Percentiles rank a stretch among this genome's conserved stretches.
phyloP scores from a whole-genome alignment of 2,888 invertebrate genomes.

The Hypomecis punctinalis region DNA sequence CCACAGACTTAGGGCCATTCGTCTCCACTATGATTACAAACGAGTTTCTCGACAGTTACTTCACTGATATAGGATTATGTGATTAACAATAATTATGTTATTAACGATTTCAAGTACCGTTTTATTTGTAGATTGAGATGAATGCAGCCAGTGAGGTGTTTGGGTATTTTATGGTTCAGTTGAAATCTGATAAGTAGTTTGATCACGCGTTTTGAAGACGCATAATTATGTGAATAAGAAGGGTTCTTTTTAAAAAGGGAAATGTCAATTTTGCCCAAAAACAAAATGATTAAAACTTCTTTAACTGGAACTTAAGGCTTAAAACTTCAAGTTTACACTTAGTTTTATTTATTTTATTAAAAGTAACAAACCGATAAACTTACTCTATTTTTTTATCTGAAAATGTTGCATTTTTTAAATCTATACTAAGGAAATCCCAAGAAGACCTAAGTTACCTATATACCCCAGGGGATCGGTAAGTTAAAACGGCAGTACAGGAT shows the following conservation, averaged over 20 bases:
- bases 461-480: neutral
- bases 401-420: too few species aligned
- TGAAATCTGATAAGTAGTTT: neutral
- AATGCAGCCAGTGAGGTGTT: neutral
- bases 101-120: conserved; percentile 34
- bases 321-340: too few species aligned
- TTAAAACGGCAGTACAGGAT: neutral
- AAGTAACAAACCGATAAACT: too few species aligned
- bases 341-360: too few species aligned
- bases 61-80: conserved; percentile 38
- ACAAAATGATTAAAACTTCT: too few species aligned
- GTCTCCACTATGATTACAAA: conserved; percentile 20
- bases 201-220: neutral
- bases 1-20: neutral
- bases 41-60: conserved; percentile 39
- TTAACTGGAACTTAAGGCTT: too few species aligned
- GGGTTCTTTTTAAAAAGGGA: too few species aligned
- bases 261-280: too few species aligned
- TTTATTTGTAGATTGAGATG: conserved; percentile 30
- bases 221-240: neutral
- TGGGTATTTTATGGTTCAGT: neutral
- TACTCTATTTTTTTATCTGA: too few species aligned
- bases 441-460: neutral
- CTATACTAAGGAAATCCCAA: neutral
- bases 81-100: conserved; percentile 38